Percentiles rank a stretch among this genome's conserved stretches.
phyloP scores from a whole-genome alignment of 2,113 vertebrate species.

The Pseudopipra pipra region DNA sequence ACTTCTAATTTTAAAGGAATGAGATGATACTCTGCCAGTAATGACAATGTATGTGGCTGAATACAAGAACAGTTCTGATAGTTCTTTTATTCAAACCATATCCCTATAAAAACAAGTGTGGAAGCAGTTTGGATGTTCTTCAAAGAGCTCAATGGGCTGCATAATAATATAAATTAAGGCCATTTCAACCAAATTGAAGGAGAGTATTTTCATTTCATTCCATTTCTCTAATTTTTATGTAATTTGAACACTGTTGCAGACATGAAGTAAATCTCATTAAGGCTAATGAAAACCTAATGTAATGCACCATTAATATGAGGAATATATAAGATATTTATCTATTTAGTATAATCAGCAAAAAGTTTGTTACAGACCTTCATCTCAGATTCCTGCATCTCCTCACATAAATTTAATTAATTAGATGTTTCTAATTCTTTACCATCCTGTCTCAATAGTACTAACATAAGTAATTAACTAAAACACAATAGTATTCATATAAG shows the following conservation, averaged over 20 bases:
- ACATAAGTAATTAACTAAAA: background rate
- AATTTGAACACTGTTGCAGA: conserved; percentile 53
- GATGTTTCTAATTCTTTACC: background rate
- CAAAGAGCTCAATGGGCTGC: conserved; percentile 65
- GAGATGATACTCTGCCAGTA: conserved; percentile 67
- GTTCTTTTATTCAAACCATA: conserved; percentile 73
- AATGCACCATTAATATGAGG: conserved; percentile 24
- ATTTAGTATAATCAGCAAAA: background rate
- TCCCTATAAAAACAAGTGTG: conserved; percentile 66
- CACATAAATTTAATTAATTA: background rate
- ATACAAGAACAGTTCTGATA: conserved; percentile 64
- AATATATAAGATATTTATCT: background rate
- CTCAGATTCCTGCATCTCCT: background rate
- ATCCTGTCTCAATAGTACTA: background rate
- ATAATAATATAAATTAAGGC: conserved; percentile 70
- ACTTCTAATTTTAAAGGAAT: conserved; percentile 62
- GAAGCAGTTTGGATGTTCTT: conserved; percentile 70
- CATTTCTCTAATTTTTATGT: conserved; percentile 44
- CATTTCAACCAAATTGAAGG: conserved; percentile 59
- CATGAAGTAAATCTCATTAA: conserved; percentile 42
- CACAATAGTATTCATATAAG: background rate
- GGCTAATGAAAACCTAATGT: conserved; percentile 55
- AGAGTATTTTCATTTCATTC: conserved; percentile 58
- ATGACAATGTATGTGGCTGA: conserved; percentile 62
- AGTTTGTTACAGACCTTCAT: background rate